Base-by-base conservation (phyloP, 2,113 vertebrate genomes). In the Crocuta crocuta region DNA sequence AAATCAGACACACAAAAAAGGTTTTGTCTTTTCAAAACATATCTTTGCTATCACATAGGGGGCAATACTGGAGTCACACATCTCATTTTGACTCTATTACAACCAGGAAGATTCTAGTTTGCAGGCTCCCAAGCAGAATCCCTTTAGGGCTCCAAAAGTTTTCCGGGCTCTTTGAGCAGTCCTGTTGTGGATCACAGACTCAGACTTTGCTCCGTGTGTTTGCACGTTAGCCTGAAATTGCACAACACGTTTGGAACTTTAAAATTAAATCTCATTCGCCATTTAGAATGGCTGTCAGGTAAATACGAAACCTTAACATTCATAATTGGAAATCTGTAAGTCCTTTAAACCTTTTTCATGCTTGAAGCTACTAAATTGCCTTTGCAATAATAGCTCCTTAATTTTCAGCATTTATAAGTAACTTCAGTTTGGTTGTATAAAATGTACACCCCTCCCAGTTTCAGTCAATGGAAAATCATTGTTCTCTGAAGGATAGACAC, bases 321-420 rank as follows among this genome's bases (percentile, higher is more conserved):
- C 48, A 74, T 95, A 91, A 94, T 83, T 85, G 85, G 85, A 96
- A 97, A 95, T 89, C 88, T 92, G 43, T 89, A 96, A 97, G 78
- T 93, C 74, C 66, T 91, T 87, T 94, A 91, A 93, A 68, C 61
- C 33, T 53, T 74, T 91, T 97, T 97, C 89, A 93, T 89, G 95
- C 85, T 80, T 97, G 82, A 93, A 89, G 81, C 66, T 55, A 95
- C 71, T 82, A 92, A 94, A 79, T 83, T 96, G 74, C 17, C 82
- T 94, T 82, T 74, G 91, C 78, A 86, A 94, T 78, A 91, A 94
- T 8, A 89, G 76, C 66, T 78, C 71, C 78, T 96, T 95, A 85
- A 84, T 93, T 97, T 96, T 35, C 76, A 74, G 48, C 50, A 74
- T 68, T 97, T 92, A n/a, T 91, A 68, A 92, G 65, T 45, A 63